phyloP scores from a whole-genome alignment of 2,888 invertebrate genomes.

The Coleophora flavipennella region DNA sequence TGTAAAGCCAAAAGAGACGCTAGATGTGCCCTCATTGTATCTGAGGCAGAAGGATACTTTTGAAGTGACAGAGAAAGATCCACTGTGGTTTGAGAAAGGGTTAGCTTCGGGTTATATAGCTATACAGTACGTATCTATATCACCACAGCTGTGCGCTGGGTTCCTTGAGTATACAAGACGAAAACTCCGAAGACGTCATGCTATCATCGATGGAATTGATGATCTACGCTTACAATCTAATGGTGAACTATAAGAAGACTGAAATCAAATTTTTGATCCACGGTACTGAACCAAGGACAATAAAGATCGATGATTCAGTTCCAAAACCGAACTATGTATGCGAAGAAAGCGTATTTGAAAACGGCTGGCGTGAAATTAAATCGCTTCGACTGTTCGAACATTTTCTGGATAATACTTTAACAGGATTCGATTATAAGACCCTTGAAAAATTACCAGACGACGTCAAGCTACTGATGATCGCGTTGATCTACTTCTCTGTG shows the following conservation, averaged over 20 bases:
- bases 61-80: slow-evolving; percentile 14
- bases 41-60: slow-evolving; percentile 12
- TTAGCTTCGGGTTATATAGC: slow-evolving; percentile 16
- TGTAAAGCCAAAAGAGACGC: slow-evolving; percentile 8
- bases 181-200: slow-evolving; percentile 16
- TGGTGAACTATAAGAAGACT: slow-evolving; percentile 23
- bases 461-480: slow-evolving; percentile 22
- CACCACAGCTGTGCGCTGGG: slow-evolving; percentile 10
- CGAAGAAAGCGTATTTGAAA: slow-evolving; percentile 24
- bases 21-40: slow-evolving; percentile 11
- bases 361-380: slow-evolving; percentile 27
- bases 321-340: slow-evolving; percentile 22
- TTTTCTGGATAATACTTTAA: slow-evolving; percentile 17
- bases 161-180: slow-evolving; percentile 15
- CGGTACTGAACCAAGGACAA: not conserved
- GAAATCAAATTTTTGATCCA: not conserved
- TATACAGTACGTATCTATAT: slow-evolving; percentile 17
- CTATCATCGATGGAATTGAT: slow-evolving; percentile 27
- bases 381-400: slow-evolving; percentile 18
- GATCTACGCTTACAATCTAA: slow-evolving; percentile 30
- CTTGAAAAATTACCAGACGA: slow-evolving; percentile 21
- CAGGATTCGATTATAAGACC: slow-evolving; percentile 11
- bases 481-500: slow-evolving; percentile 26
- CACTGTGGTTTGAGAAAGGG: slow-evolving; percentile 26
- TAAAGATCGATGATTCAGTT: slow-evolving; percentile 5